A percentile compares a stretch with the other conserved stretches of the same genome.
phyloP scores from a whole-genome alignment of 2,797 vertebrate genomes.

The Mionectes olivaceus region DNA sequence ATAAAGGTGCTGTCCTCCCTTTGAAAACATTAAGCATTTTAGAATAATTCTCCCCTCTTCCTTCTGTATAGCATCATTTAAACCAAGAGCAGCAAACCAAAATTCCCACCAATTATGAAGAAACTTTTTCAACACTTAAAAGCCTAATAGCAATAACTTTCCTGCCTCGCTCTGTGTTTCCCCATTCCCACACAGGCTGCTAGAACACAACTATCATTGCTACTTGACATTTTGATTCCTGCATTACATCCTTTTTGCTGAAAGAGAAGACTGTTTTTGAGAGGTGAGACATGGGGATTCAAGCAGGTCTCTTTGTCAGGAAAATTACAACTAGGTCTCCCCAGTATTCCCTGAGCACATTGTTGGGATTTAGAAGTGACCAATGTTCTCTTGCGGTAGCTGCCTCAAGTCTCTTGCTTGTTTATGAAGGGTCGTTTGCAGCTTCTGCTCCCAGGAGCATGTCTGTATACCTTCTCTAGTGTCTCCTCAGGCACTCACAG shows the following conservation, averaged over 20 bases:
- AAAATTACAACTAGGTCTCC: background rate
- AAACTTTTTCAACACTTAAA: background rate
- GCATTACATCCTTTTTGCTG: background rate
- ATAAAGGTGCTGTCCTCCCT: background rate
- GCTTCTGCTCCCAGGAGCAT: background rate
- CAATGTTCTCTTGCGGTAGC: background rate
- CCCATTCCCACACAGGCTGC: background rate
- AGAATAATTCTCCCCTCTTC: background rate
- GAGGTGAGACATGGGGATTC: background rate
- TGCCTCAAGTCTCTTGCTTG: background rate
- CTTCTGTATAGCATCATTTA: background rate
- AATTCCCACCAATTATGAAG: background rate
- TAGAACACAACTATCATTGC: background rate
- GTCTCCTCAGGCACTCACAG: background rate
- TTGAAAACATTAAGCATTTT: background rate
- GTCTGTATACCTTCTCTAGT: background rate
- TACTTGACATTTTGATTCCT: background rate
- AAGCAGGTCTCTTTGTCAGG: background rate
- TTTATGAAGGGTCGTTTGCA: background rate
- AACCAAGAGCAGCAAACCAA: background rate
- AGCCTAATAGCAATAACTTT: background rate
- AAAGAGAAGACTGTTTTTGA: background rate
- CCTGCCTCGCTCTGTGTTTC: background rate
- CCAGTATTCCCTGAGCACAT: background rate
- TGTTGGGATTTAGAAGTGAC: background rate